Evolutionary conservation across 2,113 vertebrate species (phyloP), one percentile per base, ranked within the genome.

Genomic region (Elgaria multicarinata): DNA sequence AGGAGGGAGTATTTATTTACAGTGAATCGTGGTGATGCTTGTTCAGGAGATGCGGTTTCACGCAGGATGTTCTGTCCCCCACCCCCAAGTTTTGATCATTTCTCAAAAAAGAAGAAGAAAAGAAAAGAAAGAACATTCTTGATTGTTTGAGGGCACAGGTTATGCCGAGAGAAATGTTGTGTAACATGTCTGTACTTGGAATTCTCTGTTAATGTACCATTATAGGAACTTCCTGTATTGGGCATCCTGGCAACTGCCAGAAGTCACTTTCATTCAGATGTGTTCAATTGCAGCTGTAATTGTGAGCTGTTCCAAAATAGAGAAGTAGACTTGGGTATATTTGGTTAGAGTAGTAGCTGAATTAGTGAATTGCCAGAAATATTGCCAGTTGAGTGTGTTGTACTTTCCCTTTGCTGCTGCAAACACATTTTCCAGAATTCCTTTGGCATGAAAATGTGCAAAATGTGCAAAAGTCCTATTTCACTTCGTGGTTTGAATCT

Each of bases 41-140:
- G 98, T 98, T 99, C 98, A 99, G 98, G 98, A n/a, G n/a, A 99
- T 99, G 98, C 98, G 98, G 98, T 99, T 99, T 99, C 98, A 98
- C 97, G 98, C 98, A 99, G 99, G 98, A 99, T 98, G 98, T 98
- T 97, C 96, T 96, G 95, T 97, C 97, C 97, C 96, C 97, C 96
- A 97, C 97, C 95, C 96, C 92, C 93, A 93, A 97, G 98, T 97
- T 98, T 97, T 98, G 98, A 96, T 97, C 97, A 97, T 97, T 96
- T 97, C 96, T 87, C 93, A 20, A 69, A 33, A 67, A 83, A 18
- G 33, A 31, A 67, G 93, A 44, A 67, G 95, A 94, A 89, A 69
- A 58, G 46, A 79, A 89, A 93, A 92, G 90, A 95, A 91, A 94
- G 95, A 94, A 95, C 89, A 95, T 92, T 89, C 91, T 94, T 95